These are phyloP conservation scores for Parapsyche elsis DNA, from an alignment of 1,140 invertebrate species.

Conservation along the genomic window DNA sequence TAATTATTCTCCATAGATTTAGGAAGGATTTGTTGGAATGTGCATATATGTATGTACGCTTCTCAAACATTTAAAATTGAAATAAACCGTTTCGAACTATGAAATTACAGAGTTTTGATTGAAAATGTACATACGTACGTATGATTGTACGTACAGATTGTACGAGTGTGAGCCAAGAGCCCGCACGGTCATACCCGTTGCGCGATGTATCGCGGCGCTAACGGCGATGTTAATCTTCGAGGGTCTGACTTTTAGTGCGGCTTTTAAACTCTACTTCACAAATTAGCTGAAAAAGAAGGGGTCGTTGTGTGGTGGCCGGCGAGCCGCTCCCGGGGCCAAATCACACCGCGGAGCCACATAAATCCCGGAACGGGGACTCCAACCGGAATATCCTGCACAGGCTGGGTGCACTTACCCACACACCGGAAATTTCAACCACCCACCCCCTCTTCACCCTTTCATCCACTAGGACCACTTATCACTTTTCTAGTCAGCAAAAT, in stretches of 20 bases:
- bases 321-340: constrained; percentile 44
- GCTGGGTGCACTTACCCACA: not conserved
- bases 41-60: too few species aligned
- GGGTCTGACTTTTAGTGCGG: constrained; percentile 56
- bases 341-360: constrained; percentile 49
- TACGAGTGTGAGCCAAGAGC: too few species aligned
- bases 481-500: too few species aligned
- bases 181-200: constrained; percentile 23
- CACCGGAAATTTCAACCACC: not conserved
- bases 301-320: constrained; percentile 48
- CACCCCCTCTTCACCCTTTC: too few species aligned
- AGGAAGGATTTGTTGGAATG: too few species aligned
- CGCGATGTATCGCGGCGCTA: constrained; percentile 39
- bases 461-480: too few species aligned
- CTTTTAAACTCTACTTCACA: constrained; percentile 57
- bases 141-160: too few species aligned
- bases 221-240: constrained; percentile 56
- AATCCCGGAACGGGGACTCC: constrained; percentile 33
- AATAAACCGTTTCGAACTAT: too few species aligned
- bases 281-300: constrained; percentile 57
- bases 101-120: too few species aligned
- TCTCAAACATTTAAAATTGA: too few species aligned
- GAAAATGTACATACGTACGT: too few species aligned
- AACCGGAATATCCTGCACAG: not conserved
- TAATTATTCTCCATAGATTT: too few species aligned